Percentiles rank a stretch among this genome's conserved stretches.
These are phyloP conservation scores for Catharus bicknelli DNA, from an alignment of 2,113 vertebrate genomes.

Conservation along the genomic window DNA sequence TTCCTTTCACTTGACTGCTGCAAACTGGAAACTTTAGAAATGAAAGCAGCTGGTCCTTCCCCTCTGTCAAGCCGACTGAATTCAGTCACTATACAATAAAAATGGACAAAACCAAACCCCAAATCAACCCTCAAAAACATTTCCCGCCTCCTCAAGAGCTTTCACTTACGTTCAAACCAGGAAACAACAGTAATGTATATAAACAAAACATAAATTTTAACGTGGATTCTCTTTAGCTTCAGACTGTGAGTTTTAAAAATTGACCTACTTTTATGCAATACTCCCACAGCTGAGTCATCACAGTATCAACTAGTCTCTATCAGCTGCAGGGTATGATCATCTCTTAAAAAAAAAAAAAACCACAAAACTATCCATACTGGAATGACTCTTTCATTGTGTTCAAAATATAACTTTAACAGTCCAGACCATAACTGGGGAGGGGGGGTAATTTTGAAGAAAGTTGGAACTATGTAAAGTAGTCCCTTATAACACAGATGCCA, in stretches of 20 bases:
- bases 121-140: not conserved
- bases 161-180: not conserved
- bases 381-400: not conserved
- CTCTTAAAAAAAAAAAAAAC: not conserved
- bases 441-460: not conserved
- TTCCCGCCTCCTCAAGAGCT: not conserved
- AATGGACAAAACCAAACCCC: not conserved
- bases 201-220: not conserved
- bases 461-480: not conserved
- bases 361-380: not conserved
- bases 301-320: slow-evolving; percentile 34
- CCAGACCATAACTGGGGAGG: not conserved
- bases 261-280: slow-evolving; percentile 59
- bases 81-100: not conserved
- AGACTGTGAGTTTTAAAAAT: not conserved
- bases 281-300: slow-evolving; percentile 57
- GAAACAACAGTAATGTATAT: not conserved
- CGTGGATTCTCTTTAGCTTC: not conserved
- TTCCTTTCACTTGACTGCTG: slow-evolving; percentile 13
- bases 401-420: not conserved
- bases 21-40: slow-evolving; percentile 39
- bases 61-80: not conserved
- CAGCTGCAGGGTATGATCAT: slow-evolving; percentile 13
- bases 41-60: slow-evolving; percentile 44
- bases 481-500: not conserved